Percentiles rank a stretch among this genome's conserved stretches.
Evolutionary conservation across 2,113 vertebrate species (phyloP).

Genomic region (Lycaon pictus): DNA sequence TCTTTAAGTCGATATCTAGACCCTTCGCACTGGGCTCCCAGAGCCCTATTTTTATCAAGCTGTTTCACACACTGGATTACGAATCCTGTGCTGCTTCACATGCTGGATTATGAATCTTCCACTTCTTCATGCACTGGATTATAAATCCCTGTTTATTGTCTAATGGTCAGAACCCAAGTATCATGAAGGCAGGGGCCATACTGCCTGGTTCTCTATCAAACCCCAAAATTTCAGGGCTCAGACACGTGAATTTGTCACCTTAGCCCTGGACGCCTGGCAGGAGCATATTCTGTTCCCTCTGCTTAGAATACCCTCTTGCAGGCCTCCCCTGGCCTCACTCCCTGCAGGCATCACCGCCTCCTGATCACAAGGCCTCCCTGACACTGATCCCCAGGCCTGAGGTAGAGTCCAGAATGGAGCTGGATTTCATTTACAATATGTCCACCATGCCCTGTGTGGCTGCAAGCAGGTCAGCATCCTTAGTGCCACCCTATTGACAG

Average conservation of each 20-base stretch:
- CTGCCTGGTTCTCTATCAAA: too few relatives aligned
- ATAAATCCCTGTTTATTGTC: background rate
- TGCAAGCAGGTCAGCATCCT: background rate
- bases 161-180: background rate
- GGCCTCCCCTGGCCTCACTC: too few relatives aligned
- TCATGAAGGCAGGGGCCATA: background rate
- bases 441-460: background rate
- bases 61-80: background rate
- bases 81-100: background rate
- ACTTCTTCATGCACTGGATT: background rate
- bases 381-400: background rate
- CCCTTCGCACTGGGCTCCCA: background rate
- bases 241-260: background rate
- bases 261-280: background rate
- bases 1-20: background rate
- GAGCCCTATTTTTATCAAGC: background rate
- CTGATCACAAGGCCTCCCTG: background rate
- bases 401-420: background rate
- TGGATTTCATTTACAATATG: background rate
- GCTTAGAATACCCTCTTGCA: background rate
- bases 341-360: background rate
- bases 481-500: fast-evolving
- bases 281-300: background rate
- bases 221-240: background rate
- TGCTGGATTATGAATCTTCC: too few relatives aligned